phyloP scores from a whole-genome alignment of 2,113 vertebrate species.

The Cinclus mexicanus region DNA sequence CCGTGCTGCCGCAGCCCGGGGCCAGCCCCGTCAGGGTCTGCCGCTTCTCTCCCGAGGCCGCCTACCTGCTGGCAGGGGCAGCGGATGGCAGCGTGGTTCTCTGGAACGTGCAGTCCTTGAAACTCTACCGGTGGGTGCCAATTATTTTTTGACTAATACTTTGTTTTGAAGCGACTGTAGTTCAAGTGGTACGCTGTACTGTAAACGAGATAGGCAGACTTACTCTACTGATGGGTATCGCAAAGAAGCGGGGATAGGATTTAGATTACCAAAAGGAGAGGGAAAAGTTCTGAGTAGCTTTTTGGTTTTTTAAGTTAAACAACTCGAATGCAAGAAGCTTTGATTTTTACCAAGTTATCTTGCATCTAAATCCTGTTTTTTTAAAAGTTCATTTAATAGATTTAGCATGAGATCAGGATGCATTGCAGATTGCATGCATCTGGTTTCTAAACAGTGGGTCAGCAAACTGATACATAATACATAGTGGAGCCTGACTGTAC shows the following conservation, averaged over 20 bases:
- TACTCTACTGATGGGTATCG: accelerated
- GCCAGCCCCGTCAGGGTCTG: conserved; percentile 88
- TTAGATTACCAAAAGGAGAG: not conserved
- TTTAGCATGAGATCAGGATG: not conserved
- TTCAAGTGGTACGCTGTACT: no score
- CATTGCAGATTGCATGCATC: not conserved
- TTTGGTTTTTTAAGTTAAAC: not conserved
- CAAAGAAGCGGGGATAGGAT: accelerated
- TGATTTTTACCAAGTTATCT: not conserved
- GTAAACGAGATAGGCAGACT: not conserved
- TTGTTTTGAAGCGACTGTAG: accelerated
- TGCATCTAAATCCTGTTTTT: not conserved
- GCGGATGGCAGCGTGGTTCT: conserved; percentile 87
- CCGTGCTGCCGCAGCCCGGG: conserved; percentile 84
- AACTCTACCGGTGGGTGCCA: conserved; percentile 75
- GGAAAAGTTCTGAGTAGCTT: not conserved
- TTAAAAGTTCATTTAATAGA: not conserved
- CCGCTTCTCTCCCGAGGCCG: conserved; percentile 79
- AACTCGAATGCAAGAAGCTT: not conserved
- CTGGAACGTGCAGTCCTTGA: conserved; percentile 82
- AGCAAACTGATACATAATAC: accelerated
- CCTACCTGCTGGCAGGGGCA: conserved; percentile 80
- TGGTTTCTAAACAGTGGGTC: not conserved
- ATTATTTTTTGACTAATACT: accelerated
- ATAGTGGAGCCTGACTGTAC: not conserved